Base-by-base conservation (phyloP, 2,888 invertebrate species). In the Heliothis peltigera region DNA sequence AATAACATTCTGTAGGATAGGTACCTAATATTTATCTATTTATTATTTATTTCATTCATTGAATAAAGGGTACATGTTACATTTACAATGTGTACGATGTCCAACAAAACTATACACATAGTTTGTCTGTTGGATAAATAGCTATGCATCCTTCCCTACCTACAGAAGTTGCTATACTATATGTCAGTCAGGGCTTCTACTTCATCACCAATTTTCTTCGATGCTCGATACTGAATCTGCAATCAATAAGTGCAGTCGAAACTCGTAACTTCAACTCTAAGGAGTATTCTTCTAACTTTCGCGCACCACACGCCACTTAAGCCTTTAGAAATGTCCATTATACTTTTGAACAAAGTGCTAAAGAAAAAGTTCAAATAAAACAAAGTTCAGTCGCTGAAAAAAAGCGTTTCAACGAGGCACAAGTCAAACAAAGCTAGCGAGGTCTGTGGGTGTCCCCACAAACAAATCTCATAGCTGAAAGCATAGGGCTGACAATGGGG, bases 391-490 rank as follows among this genome's bases (percentile, higher is more conserved):
- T 56, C 42, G 51, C 15, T 56, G 51, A 52, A 54, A 70, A n/a
- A 68, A 62, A 64, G 44, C 67, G 74, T 74, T 77, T 67, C 64
- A 82, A 80, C 70, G 64, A 55, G 61, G 76, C 82, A 79, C 67
- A 79, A 79, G 68, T 63, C 67, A 75, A 80, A 82, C 79, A 81
- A 79, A 58, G 72, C 74, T 51, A 53, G 44, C 53, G 63, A 70
- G 68, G 64, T 64, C 70, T 64, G 72, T 71, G 79, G 80, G 74
- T 76, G 75, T 74, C 67, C 67, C 65, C 54, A 66, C 80, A 83
- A 82, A 81, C 81, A 85, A 81, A 83, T 82, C 71, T 74, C 69
- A 66, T 75, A 69, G 63, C 46, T 53, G 39, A 42, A 25, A 66
- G 18, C 42, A 44, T 64, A 77, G 79, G 79, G 79, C 17, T 72